Conservation (phyloP, 2,888 invertebrate genomes). For the Rhagonycha fulva region DNA sequence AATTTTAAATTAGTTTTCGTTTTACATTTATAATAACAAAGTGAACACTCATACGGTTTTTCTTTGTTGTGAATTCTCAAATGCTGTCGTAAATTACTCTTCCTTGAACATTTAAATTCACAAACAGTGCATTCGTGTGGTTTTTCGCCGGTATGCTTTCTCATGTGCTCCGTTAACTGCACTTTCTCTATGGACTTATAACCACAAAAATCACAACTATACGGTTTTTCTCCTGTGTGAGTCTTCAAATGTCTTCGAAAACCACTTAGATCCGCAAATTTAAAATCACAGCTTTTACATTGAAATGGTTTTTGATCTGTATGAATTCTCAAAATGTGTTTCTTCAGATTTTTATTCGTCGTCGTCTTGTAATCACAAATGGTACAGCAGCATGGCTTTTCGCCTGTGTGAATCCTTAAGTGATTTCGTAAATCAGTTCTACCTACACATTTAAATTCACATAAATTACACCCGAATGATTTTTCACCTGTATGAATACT, state of each 20-base stretch:
- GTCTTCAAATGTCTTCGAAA: not conserved
- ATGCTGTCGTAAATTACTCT: not conserved
- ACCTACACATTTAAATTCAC: not conserved
- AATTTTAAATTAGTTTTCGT: too few species aligned
- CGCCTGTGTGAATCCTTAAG: not conserved
- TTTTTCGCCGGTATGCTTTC: not conserved
- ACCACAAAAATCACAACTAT: not conserved
- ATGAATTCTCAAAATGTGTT: not conserved
- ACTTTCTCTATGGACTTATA: not conserved
- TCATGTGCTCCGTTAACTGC: not conserved
- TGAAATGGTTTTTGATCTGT: not conserved
- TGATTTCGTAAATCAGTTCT: not conserved
- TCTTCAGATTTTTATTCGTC: not conserved
- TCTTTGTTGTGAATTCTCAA: not conserved
- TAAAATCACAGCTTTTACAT: not conserved
- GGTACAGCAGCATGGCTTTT: not conserved
- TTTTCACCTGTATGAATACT: not conserved
- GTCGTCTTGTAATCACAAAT: not conserved
- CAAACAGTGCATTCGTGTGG: not conserved
- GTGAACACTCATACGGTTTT: not conserved
- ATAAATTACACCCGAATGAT: not conserved
- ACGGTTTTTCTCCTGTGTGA: not conserved
- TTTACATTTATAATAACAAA: too few species aligned
- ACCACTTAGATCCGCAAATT: not conserved
- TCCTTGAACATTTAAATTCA: not conserved